Base-by-base conservation (phyloP, 2,113 vertebrate species). In the Aspiorhynchus laticeps region DNA sequence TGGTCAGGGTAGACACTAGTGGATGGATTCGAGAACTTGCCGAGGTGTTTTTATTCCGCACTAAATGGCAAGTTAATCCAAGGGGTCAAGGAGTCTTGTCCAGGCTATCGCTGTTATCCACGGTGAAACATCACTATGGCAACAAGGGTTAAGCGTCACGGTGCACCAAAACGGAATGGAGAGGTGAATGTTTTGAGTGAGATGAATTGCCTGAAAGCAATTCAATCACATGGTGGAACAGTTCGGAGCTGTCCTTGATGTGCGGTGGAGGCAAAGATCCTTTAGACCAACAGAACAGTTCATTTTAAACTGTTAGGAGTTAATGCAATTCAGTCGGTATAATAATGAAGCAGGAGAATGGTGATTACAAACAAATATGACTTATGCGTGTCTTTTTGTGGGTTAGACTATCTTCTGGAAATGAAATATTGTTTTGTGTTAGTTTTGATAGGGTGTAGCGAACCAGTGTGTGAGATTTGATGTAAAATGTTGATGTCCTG, bases 61-160 rank as follows among this genome's bases (percentile, higher is more conserved):
- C 74, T 90, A 91, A 93, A 92, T 91, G 87, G 86, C 77, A 90
- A 89, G 89, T 94, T 88, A 92, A 90, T 90, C 92, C 83, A 33
- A 82, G 6, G 78, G 91, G 92, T 95, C 92, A 93, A 93, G 92
- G 91, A 93, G 87, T 88, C 88, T 91, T 88, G 83, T 90, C 90
- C 80, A 28, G 80, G 80, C 80, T 88, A 77, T 77, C 75, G 88
- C 86, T 85, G 67, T 91, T 90, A 87, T 91, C 86, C 85, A 90
- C 85, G 51, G 74, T 75, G 84, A 86, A 87, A 88, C 88, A 94
- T 94, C 90, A 90, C 91, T 93, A 94, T 95, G 92, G 93, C 92
- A 92, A 94, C 94, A 80, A 86, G 80, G 63, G 85, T 92, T 88
- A 92, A 93, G 88, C 89, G 82, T 86, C 86, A 90, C 83, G 74